Evolutionary conservation across 2,888 invertebrate genomes (phyloP).

Genomic region (Nasonia oneida): DNA sequence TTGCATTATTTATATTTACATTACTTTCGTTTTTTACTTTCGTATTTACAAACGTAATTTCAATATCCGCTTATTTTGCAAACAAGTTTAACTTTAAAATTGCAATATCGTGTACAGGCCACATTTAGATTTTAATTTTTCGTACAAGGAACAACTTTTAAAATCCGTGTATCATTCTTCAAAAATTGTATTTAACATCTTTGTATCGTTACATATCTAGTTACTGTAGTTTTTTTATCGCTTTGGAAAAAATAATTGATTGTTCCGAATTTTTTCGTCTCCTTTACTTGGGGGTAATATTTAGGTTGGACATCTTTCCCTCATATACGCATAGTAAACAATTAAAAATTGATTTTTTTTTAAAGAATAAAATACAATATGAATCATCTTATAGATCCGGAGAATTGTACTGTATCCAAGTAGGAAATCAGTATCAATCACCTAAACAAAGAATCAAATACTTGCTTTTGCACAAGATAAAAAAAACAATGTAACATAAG

Average conservation of each 20-base stretch:
- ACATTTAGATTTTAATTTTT: conserved; percentile 1
- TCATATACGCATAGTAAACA: conserved; percentile 22
- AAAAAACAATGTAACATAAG: conserved; percentile 48
- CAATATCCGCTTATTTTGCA: neutral
- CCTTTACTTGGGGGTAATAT: conserved; percentile 24
- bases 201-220: conserved; percentile 43
- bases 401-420: conserved; percentile 31
- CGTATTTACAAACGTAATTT: conserved; percentile 54
- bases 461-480: conserved; percentile 39
- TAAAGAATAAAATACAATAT: conserved; percentile 34
- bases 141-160: conserved; percentile 27
- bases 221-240: conserved; percentile 54
- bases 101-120: neutral
- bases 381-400: conserved; percentile 25
- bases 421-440: conserved; percentile 50
- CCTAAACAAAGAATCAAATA: conserved; percentile 43
- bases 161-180: conserved; percentile 58
- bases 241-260: conserved; percentile 51
- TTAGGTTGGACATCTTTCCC: conserved; percentile 13
- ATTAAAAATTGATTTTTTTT: conserved; percentile 43
- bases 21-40: conserved; percentile 11
- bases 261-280: conserved; percentile 45
- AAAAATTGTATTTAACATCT: conserved; percentile 51
- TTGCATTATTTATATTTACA: conserved; percentile 29
- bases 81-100: conserved; percentile 21